These are phyloP conservation scores for Malurus alboscapulatus DNA, from an alignment of 2,113 vertebrate genomes.

Conservation along the genomic window DNA sequence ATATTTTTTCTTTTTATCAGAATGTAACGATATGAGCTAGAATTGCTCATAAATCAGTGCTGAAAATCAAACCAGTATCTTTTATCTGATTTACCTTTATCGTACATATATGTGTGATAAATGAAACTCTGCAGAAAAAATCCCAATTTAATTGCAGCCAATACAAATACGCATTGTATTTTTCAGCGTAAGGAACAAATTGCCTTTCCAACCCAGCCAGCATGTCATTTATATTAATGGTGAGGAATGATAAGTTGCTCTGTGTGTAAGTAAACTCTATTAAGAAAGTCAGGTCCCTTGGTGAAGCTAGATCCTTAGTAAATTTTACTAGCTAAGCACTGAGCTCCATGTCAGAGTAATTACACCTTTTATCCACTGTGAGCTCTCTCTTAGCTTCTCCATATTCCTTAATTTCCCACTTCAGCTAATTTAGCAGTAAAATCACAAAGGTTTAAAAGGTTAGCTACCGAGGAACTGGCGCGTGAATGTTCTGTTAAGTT, in stretches of 20 bases:
- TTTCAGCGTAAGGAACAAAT: constrained; percentile 50
- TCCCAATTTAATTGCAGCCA: neutral
- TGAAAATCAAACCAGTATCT: neutral
- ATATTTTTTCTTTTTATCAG: neutral
- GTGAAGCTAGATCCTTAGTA: constrained; percentile 61
- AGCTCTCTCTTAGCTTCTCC: constrained; percentile 61
- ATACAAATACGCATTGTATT: constrained; percentile 1
- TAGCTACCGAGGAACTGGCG: constrained; percentile 27
- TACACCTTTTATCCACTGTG: constrained; percentile 68
- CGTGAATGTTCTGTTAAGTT: constrained; percentile 54
- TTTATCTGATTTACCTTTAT: neutral
- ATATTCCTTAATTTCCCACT: constrained; percentile 72
- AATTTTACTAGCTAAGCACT: constrained; percentile 70
- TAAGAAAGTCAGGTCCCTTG: constrained; percentile 65
- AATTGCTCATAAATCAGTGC: neutral
- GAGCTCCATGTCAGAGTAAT: constrained; percentile 64
- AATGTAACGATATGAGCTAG: constrained; percentile 3
- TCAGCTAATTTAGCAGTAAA: constrained; percentile 71
- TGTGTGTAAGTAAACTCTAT: constrained; percentile 73
- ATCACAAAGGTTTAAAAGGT: constrained; percentile 64
- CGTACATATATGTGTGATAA: neutral
- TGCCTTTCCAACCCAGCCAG: constrained; percentile 63
- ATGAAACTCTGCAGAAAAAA: constrained; percentile 1
- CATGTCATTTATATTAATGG: constrained; percentile 68
- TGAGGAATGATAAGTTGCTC: constrained; percentile 59